Evolutionary conservation across 30 jellyfish, hydroid and myxozoan genomes (phyloP), one percentile per base, ranked within the genome.

Genomic region (Haliclystus octoradiatus): DNA sequence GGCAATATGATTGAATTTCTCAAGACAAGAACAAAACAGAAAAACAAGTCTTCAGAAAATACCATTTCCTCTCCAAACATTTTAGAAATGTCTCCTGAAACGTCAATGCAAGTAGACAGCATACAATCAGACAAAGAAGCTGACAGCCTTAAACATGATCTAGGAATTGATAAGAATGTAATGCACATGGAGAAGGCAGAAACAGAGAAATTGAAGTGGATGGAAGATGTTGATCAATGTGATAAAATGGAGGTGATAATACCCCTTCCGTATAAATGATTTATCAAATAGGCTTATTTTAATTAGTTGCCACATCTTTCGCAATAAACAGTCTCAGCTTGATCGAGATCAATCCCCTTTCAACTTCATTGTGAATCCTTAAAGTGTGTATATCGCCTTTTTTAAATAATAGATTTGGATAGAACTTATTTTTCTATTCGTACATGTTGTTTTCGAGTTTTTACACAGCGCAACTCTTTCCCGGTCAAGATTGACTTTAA

Each of bases 181-280:
- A 91, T 83, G 23, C 83, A 82, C 32, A 88, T 88, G 97, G 71
- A 70, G 14, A 62, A 31, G 15, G 67, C 81, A 9, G 97, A 88
- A 40, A 76, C 64, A 31, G 97, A 88, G 34, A 88, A 88, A 71
- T 62, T 88, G 62, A 75, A 70, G 23, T 88, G 97, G 97, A 81
- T 88, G 88, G 70, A 74, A 33, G 74, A 63, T 1, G 34, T 81
- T 2, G 69, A 64, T 23, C 34, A 33, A 61, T 62, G 49, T 35
- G 51, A 40, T 19, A 25, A 47, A 23, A 29, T 61, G 31, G 71
- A 28, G 33, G 70, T 1, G 15, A 30, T 31, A 69, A 84, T 71
- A 63, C 9, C 47, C 33, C 26, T 2, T 35, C 2, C 1, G 25
- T 2, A 28, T 29, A 50, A 23, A 3, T 24, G 31, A 13, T 24